Evolutionary conservation across 2,797 vertebrate species (phyloP).

Genomic region (Manis pentadactyla): DNA sequence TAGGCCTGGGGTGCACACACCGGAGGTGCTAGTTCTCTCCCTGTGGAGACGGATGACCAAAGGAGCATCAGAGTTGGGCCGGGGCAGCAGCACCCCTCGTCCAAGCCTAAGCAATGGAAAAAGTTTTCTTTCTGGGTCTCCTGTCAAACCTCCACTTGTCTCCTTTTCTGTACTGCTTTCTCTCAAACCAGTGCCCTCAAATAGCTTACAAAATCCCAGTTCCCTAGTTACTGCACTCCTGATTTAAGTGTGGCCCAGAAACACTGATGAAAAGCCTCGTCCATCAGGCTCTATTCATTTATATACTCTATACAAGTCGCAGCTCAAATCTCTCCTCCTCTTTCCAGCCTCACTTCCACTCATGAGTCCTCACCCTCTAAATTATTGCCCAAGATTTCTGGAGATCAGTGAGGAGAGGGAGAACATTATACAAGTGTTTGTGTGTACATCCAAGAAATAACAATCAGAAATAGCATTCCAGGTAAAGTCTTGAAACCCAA

Average conservation of each 20-base stretch:
- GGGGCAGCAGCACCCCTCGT: not conserved
- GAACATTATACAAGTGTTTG: not conserved
- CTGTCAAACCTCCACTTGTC: not conserved
- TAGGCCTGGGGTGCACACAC: not conserved
- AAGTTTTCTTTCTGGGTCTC: not conserved
- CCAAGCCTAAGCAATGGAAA: not conserved
- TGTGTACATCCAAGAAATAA: slow-evolving; percentile 23
- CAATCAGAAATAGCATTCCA: slow-evolving; percentile 16
- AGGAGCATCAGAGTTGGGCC: not conserved
- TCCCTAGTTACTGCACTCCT: not conserved
- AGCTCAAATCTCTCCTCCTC: not conserved
- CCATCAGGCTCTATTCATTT: not conserved
- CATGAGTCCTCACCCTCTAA: not conserved
- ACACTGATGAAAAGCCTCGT: slow-evolving; percentile 11
- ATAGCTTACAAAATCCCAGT: not conserved
- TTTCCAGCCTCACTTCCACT: not conserved
- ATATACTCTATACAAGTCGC: not conserved
- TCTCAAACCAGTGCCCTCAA: not conserved
- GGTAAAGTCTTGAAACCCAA: slow-evolving; percentile 63
- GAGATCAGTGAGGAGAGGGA: not conserved
- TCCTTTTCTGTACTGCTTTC: not conserved
- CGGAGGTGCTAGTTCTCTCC: not conserved
- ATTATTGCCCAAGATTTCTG: slow-evolving; percentile 30
- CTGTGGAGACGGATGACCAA: not conserved
- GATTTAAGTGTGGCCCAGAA: slow-evolving; percentile 32